Conservation (phyloP, 2,113 vertebrate genomes). For the Amia ocellicauda region DNA sequence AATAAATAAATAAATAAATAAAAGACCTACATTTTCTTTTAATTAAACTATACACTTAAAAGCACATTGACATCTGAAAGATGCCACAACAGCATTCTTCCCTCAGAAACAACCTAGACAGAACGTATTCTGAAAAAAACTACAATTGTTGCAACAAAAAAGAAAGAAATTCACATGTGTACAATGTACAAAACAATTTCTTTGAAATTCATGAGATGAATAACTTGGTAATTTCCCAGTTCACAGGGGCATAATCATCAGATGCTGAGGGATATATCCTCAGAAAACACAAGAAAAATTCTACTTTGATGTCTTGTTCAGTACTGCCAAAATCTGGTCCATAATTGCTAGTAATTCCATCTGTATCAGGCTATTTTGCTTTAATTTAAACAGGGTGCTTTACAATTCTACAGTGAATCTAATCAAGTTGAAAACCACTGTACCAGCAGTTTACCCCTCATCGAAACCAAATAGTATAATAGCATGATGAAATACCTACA, state of each 20-base stretch:
- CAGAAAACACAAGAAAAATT: slow-evolving; percentile 31
- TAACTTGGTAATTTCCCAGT: slow-evolving; percentile 13
- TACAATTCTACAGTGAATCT: slow-evolving; percentile 54
- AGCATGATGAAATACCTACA: slow-evolving; percentile 41
- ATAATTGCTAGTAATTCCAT: slow-evolving; percentile 47
- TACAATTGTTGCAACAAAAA: slow-evolving; percentile 1
- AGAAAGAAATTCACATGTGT: not conserved
- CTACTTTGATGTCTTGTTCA: slow-evolving; percentile 38
- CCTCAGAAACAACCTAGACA: too few relatives aligned
- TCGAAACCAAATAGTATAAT: slow-evolving; percentile 61
- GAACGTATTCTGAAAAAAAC: too few relatives aligned
- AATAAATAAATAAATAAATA: too few relatives aligned
- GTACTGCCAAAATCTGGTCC: slow-evolving; percentile 37
- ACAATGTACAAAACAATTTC: slow-evolving; percentile 4
- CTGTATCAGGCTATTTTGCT: slow-evolving; percentile 43
- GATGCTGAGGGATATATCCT: slow-evolving; percentile 25
- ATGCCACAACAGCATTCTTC: too few relatives aligned
- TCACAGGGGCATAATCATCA: slow-evolving; percentile 47
- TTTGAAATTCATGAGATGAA: slow-evolving; percentile 32
- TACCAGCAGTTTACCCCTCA: slow-evolving; percentile 55
- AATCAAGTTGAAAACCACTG: slow-evolving; percentile 59
- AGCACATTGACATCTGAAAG: too few relatives aligned
- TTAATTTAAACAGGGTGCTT: slow-evolving; percentile 50
- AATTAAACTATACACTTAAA: too few relatives aligned
- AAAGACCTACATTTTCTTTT: too few relatives aligned